phyloP scores from a whole-genome alignment of 2,113 vertebrate genomes.

The Leucopternis melanops region DNA sequence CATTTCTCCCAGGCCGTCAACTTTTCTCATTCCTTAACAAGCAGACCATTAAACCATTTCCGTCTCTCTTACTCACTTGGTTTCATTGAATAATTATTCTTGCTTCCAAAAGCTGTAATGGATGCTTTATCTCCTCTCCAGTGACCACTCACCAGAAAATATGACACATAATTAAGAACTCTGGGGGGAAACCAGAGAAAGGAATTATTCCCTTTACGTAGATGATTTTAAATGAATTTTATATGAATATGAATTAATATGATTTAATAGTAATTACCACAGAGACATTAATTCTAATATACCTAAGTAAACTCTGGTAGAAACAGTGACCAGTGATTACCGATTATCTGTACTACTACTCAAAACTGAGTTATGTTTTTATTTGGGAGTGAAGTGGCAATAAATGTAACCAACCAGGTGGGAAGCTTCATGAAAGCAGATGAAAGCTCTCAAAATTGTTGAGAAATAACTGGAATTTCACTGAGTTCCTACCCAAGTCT shows the following conservation, averaged over 20 bases:
- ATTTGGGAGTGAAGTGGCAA: neutral
- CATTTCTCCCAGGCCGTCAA: neutral
- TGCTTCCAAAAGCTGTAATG: conserved; percentile 7
- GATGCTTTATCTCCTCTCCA: conserved; percentile 34
- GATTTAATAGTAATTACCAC: conserved; percentile 11
- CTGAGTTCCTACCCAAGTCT: neutral
- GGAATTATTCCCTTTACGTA: neutral
- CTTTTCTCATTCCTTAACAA: neutral
- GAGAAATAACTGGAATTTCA: neutral
- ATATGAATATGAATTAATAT: conserved; percentile 5
- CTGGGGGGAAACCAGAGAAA: neutral
- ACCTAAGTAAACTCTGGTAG: neutral
- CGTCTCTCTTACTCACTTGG: neutral
- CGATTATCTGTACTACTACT: neutral
- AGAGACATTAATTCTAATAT: neutral
- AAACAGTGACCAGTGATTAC: neutral
- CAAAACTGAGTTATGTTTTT: neutral
- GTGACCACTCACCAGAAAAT: conserved; percentile 30
- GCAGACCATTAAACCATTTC: conserved; percentile 1
- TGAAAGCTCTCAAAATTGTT: neutral
- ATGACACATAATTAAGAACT: conserved; percentile 24
- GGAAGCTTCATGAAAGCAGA: neutral
- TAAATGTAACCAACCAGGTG: neutral
- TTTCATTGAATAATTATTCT: conserved; percentile 4
- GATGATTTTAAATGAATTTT: conserved; percentile 11